Base-by-base conservation (phyloP, 2,113 vertebrate species). In the Neotoma lepida region DNA sequence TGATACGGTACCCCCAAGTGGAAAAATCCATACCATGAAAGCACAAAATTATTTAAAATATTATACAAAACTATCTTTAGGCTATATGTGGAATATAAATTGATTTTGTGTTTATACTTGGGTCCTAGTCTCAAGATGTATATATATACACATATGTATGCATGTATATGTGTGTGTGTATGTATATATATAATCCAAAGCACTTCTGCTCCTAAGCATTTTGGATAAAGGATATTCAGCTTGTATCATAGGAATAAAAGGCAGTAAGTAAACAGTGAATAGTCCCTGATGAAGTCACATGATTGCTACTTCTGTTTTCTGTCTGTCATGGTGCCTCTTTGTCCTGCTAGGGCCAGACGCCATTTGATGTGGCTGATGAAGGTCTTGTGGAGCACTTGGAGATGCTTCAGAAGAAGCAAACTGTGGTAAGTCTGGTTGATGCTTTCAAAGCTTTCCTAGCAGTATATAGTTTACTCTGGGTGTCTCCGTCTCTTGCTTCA, bases 401-500 rank as follows among this genome's bases (percentile, higher is more conserved):
- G 93, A 97, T 98, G 97, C 98, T 98, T 87, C 98, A 98, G 98
- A 98, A 98, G 97, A 98, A 98, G 66, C 98, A 98, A 95, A 98
- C 96, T 84, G 97, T 98, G 98, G 98, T 98, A 94, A 98, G 98
- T 98, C 54, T 30, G 49, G 39, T 35, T 68, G 80, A 77, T 93
- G 1, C 0, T 94, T 96, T 97, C 58, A 80, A 89, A 89, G 73
- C 68, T 97, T 68, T 95, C 95, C 44, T 94, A 84, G 22, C 58
- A 91, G 64, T 80, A 96, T 82, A 35, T 7, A 26, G 39, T 90
- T 44, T 30, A 20, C 0, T 1, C 17, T 28, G 0, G 0, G 10
- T 26, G 33, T 88, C 74, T 46, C 9, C n/a, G 58, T 87, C 76
- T 9, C 44, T 33, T 89, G 85, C 33, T 2, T 87, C 64, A 81